Conservation (phyloP, 2,888 invertebrate genomes). For the Acanthococcus lagerstroemiae region DNA sequence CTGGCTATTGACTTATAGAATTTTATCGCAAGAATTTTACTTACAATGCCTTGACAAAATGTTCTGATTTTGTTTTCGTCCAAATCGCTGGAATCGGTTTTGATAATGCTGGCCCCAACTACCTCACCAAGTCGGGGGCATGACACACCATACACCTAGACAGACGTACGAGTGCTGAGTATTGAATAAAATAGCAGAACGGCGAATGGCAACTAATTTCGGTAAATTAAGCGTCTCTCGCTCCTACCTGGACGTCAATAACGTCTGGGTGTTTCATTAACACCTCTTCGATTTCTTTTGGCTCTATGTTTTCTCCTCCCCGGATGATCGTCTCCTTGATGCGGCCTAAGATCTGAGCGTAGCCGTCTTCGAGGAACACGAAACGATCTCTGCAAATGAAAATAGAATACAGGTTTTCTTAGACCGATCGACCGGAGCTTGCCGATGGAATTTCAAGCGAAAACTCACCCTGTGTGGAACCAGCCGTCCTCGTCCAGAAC, state of each 20-base stretch:
- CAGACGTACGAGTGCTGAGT: constrained; percentile 8
- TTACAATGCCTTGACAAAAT: constrained; percentile 53
- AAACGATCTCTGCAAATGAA: constrained; percentile 71
- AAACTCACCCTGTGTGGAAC: constrained; percentile 66
- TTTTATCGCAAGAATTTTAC: no score
- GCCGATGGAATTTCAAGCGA: no score
- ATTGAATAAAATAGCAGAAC: background rate
- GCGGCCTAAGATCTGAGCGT: constrained; percentile 37
- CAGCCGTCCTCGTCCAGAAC: constrained; percentile 64
- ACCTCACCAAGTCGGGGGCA: constrained; percentile 70
- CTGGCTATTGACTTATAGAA: no score
- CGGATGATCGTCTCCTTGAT: constrained; percentile 38
- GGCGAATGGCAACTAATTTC: background rate
- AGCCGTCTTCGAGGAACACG: constrained; percentile 47
- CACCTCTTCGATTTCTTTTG: constrained; percentile 69
- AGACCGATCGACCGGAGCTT: no score
- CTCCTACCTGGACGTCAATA: constrained; percentile 56
- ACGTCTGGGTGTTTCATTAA: constrained; percentile 64
- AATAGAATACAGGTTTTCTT: no score
- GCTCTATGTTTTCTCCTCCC: constrained; percentile 51
- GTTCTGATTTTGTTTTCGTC: constrained; percentile 50
- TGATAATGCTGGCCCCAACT: constrained; percentile 55
- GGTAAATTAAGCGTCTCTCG: background rate
- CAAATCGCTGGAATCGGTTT: constrained; percentile 47
- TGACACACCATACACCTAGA: constrained; percentile 60